Evolutionary conservation across 2,888 invertebrate species (phyloP).

Genomic region (Ptychoptera albimana): DNA sequence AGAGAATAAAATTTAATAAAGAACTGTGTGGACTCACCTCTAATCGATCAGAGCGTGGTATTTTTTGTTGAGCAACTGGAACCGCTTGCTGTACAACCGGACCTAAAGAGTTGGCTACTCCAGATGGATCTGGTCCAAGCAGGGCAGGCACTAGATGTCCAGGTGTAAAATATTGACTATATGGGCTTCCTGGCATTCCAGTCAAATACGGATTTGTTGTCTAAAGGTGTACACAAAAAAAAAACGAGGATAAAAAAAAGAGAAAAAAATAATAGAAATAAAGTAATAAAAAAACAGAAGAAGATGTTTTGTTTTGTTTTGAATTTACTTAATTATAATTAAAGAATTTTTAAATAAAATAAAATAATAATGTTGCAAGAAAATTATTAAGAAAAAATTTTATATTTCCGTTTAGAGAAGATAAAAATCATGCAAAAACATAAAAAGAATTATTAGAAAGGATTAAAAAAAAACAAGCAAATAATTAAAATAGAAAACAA

Average conservation of each 20-base stretch:
- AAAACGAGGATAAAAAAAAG: not conserved
- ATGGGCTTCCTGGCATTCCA: constrained; percentile 80
- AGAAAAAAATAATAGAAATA: not conserved
- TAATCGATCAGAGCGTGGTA: constrained; percentile 87
- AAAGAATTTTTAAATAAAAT: no score
- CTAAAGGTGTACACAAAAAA: not conserved
- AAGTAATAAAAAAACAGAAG: constrained; percentile 5
- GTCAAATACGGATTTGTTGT: constrained; percentile 77
- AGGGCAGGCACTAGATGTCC: constrained; percentile 79
- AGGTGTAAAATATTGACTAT: constrained; percentile 81
- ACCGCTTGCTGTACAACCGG: constrained; percentile 66
- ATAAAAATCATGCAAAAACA: no score
- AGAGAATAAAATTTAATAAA: not conserved
- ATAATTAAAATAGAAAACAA: no score
- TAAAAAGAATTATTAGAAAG: no score
- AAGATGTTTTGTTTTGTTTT: not conserved
- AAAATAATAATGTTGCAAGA: no score
- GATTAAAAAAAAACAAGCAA: no score
- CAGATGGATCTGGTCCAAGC: constrained; percentile 74
- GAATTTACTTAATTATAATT: no score
- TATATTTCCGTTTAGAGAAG: no score
- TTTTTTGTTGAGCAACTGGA: constrained; percentile 82
- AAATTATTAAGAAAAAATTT: no score
- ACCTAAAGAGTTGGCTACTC: constrained; percentile 65
- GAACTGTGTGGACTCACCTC: constrained; percentile 54